These are phyloP conservation scores for Melanotus villosus DNA, from an alignment of 2,888 invertebrate genomes.

Conservation along the genomic window DNA sequence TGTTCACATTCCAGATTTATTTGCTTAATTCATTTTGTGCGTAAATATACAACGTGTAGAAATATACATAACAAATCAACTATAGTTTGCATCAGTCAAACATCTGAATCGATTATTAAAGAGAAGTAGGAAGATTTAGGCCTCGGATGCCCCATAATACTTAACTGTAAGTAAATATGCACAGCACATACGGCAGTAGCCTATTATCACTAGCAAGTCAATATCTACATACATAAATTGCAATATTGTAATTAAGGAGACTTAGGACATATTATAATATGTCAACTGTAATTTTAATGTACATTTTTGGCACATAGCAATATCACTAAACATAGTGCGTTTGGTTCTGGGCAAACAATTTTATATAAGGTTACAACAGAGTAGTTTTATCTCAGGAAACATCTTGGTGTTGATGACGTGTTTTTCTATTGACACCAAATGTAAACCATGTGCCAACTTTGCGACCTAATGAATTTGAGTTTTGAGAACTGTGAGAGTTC, in stretches of 20 bases:
- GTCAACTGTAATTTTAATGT: conserved; percentile 34
- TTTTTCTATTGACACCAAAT: conserved; percentile 72
- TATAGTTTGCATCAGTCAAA: conserved; percentile 37
- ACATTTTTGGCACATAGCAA: conserved; percentile 46
- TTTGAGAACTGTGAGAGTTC: conserved; percentile 57
- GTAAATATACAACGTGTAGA: conserved; percentile 45
- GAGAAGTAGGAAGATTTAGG: conserved; percentile 44
- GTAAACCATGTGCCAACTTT: conserved; percentile 74
- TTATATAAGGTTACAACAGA: conserved; percentile 64
- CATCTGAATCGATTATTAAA: conserved; percentile 16
- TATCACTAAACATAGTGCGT: conserved; percentile 33
- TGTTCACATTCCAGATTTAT: conserved; percentile 43
- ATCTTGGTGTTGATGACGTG: conserved; percentile 67
- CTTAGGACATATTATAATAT: conserved; percentile 37
- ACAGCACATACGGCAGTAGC: conserved; percentile 54
- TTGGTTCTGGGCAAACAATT: conserved; percentile 30
- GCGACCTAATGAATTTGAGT: conserved; percentile 70
- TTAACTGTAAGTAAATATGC: conserved; percentile 45
- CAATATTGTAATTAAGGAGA: conserved; percentile 5
- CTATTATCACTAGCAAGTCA: conserved; percentile 52
- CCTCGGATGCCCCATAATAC: conserved; percentile 40
- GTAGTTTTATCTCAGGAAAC: conserved; percentile 71
- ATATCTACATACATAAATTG: conserved; percentile 38
- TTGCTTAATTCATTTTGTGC: conserved; percentile 45
- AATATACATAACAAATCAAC: conserved; percentile 41